phyloP scores from a whole-genome alignment of 1,140 invertebrate genomes.

The Hesperophylax magnus region DNA sequence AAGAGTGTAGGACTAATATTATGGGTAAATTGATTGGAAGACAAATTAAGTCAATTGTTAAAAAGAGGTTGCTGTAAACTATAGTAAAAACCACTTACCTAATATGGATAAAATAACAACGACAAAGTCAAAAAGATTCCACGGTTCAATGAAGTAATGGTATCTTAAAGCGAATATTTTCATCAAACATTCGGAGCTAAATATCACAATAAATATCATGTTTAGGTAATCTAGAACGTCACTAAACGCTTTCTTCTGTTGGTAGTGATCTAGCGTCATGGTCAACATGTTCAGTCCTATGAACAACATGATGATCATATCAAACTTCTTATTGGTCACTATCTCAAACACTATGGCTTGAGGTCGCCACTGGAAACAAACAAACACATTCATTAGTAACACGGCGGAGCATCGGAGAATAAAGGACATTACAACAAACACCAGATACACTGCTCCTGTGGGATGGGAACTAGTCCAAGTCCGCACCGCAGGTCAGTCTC shows the following conservation, averaged over 20 bases:
- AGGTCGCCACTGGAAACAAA: conserved; percentile 88
- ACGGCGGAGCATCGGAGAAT: too few species aligned
- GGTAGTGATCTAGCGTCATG: conserved; percentile 98
- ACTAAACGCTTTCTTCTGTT: conserved; percentile 87
- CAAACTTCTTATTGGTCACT: conserved; percentile 98
- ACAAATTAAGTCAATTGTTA: neutral
- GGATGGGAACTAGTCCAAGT: too few species aligned
- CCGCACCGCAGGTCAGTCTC: too few species aligned
- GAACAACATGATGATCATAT: conserved; percentile 99
- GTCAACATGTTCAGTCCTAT: conserved; percentile 99
- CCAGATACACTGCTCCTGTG: too few species aligned
- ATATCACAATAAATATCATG: conserved; percentile 98
- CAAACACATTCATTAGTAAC: conserved; percentile 50
- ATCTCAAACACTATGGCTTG: conserved; percentile 97
- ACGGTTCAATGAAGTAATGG: conserved; percentile 99
- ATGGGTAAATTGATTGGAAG: too few species aligned
- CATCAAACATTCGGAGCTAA: conserved; percentile 96
- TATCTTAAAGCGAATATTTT: conserved; percentile 97
- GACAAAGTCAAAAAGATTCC: conserved; percentile 99
- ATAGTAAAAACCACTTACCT: conserved; percentile 76
- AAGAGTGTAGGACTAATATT: too few species aligned
- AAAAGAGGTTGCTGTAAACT: neutral
- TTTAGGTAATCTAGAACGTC: conserved; percentile 92
- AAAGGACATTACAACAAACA: too few species aligned
- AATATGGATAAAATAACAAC: conserved; percentile 98